Evolutionary conservation across 2,797 vertebrate species (phyloP), one percentile per base, ranked within the genome.

Genomic region (Mus minutoides): DNA sequence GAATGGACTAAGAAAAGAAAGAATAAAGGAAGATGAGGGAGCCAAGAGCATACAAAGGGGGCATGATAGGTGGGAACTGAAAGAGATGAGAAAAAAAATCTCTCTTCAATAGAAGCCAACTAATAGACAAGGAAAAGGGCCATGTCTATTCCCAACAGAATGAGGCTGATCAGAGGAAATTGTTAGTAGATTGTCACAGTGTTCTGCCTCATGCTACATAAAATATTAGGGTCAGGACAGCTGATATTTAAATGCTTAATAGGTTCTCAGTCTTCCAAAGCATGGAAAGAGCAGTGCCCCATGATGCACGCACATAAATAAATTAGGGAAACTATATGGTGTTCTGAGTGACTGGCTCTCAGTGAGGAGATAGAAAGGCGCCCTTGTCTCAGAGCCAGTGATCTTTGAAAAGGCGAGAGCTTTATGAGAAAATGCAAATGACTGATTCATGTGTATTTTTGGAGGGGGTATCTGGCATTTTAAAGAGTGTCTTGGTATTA

Each of bases 391-490:
- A 9, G 54, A 85, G 58, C 88, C 83, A 83, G 82, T 84, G 94
- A 90, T 96, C 96, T 98, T 85, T 95, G 52, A 89, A 92, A 97
- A 97, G 91, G 94, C 62, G 79, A 96, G 83, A 86, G 56, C 92
- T 95, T 96, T 97, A 97, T 85, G 89, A 91, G 91, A 73, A 95
- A 95, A 96, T 97, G 97, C 89, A 97, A 97, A 97, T 96, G 94
- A 91, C 90, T 91, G 88, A 97, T 96, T 97, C 96, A 96, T 97
- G 96, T 94, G 92, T 97, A 96, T 97, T 98, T 97, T 96, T 96
- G 91, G 94, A 96, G 92, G 83, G 62, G 78, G n/a, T 94, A 94
- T 96, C 93, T 94, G 95, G 94, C 96, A 97, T 97, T 97, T 97
- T 96, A 82, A 96, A 96, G 94, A 96, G 96, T 86, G 80, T 95